Percentiles rank a stretch among this genome's conserved stretches.
These are phyloP conservation scores for Leistus spinibarbis DNA, from an alignment of 2,888 invertebrate species.

Conservation along the genomic window DNA sequence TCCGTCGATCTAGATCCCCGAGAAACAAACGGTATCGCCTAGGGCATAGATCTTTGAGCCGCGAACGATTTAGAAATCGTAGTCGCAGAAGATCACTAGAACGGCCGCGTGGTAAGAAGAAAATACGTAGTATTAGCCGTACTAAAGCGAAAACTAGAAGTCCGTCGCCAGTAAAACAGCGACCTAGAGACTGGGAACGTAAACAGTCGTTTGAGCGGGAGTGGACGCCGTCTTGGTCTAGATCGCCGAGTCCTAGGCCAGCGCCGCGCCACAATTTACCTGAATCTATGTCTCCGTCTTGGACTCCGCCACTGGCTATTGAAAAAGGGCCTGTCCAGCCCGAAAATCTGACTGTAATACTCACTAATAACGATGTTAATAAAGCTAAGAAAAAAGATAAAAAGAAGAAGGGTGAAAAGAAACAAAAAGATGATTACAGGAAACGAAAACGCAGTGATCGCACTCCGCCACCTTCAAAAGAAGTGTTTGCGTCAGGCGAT, in stretches of 20 bases:
- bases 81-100: constrained; percentile 46
- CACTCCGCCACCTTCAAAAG: constrained; percentile 77
- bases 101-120: constrained; percentile 47
- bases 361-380: constrained; percentile 64
- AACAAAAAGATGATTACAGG: constrained; percentile 52
- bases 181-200: constrained; percentile 53
- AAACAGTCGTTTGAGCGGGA: constrained; percentile 46
- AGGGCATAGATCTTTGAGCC: constrained; percentile 50
- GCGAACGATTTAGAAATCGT: constrained; percentile 50
- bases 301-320: constrained; percentile 67
- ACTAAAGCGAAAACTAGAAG: constrained; percentile 51
- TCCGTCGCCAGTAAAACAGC: constrained; percentile 47
- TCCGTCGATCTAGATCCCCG: constrained; percentile 45
- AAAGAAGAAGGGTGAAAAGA: constrained; percentile 56
- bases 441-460: constrained; percentile 54
- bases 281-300: constrained; percentile 56
- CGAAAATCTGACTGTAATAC: constrained; percentile 64
- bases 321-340: constrained; percentile 56
- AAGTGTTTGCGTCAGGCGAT: constrained; percentile 91
- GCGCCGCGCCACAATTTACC: constrained; percentile 50
- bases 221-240: constrained; percentile 64
- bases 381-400: constrained; percentile 59
- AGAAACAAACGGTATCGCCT: constrained; percentile 50
- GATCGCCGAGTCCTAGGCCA: constrained; percentile 59
- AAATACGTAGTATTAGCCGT: constrained; percentile 54